A percentile compares a stretch with the other conserved stretches of the same genome.
Conservation (phyloP, 92 coral and sea anemone species). For the Epizoanthus illoricatus region DNA sequence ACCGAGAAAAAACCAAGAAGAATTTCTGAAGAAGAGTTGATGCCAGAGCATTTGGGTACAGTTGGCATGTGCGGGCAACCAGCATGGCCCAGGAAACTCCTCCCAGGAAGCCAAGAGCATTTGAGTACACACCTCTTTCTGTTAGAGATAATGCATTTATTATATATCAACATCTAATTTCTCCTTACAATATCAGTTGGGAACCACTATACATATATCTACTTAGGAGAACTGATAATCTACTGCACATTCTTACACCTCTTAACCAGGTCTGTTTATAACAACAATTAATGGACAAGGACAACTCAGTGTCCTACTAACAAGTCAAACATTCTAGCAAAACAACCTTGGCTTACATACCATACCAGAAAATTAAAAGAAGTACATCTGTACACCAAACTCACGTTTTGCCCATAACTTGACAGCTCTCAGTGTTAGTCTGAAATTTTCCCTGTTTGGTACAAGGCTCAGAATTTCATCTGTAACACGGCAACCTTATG, state of each 20-base stretch:
- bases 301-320: too few relatives aligned
- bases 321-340: too few relatives aligned
- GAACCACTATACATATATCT: too few relatives aligned
- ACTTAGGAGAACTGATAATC: too few relatives aligned
- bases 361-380: too few relatives aligned
- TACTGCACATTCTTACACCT: too few relatives aligned
- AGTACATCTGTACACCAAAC: constrained; percentile 10
- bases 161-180: not conserved
- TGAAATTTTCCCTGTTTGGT: constrained; percentile 86
- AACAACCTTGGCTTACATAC: too few relatives aligned
- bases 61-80: constrained; percentile 96
- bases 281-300: too few relatives aligned
- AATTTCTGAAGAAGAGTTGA: constrained; percentile 93
- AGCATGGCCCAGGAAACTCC: constrained; percentile 99
- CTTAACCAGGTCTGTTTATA: too few relatives aligned
- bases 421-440: constrained; percentile 82
- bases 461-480: constrained; percentile 94
- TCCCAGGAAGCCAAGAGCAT: constrained; percentile 92
- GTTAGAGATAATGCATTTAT: not conserved
- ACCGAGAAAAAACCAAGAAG: constrained; percentile 90
- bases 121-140: constrained; percentile 94
- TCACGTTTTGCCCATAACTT: constrained; percentile 98
- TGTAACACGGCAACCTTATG: constrained; percentile 90
- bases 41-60: constrained; percentile 97
- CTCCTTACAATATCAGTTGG: too few relatives aligned